Conservation (phyloP, 2,888 invertebrate genomes). For the Parascotia fuliginaria region DNA sequence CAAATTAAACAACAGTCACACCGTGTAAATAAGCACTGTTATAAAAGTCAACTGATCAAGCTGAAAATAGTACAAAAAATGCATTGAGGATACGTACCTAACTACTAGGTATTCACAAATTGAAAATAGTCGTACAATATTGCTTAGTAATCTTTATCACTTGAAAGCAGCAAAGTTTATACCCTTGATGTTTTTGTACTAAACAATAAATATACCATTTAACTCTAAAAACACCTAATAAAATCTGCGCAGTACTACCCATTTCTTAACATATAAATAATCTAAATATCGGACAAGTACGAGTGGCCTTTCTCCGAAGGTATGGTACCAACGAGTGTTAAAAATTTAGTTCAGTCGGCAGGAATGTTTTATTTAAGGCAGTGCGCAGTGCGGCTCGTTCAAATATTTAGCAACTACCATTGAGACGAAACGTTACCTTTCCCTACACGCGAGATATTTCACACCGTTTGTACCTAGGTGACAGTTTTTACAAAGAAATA, state of each 20-base stretch:
- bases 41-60: too few species aligned
- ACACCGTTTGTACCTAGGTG: conserved; percentile 38
- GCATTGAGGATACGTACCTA: too few species aligned
- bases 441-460: conserved; percentile 41
- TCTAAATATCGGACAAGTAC: conserved; percentile 20
- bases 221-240: not conserved
- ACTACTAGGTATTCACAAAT: too few species aligned
- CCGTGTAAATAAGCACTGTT: too few species aligned
- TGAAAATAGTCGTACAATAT: too few species aligned
- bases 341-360: conserved; percentile 71
- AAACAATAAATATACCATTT: too few species aligned
- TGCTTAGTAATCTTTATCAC: too few species aligned
- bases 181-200: too few species aligned
- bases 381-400: conserved; percentile 74
- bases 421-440: conserved; percentile 63
- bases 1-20: too few species aligned
- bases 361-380: conserved; percentile 76
- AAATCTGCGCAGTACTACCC: conserved; percentile 4
- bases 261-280: conserved; percentile 28
- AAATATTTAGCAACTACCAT: conserved; percentile 75
- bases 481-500: conserved; percentile 14
- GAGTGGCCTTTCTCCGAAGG: conserved; percentile 49
- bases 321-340: conserved; percentile 59
- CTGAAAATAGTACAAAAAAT: too few species aligned
- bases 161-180: too few species aligned